Evolutionary conservation across 2,888 invertebrate species (phyloP).

Genomic region (Calephelis perditalis): DNA sequence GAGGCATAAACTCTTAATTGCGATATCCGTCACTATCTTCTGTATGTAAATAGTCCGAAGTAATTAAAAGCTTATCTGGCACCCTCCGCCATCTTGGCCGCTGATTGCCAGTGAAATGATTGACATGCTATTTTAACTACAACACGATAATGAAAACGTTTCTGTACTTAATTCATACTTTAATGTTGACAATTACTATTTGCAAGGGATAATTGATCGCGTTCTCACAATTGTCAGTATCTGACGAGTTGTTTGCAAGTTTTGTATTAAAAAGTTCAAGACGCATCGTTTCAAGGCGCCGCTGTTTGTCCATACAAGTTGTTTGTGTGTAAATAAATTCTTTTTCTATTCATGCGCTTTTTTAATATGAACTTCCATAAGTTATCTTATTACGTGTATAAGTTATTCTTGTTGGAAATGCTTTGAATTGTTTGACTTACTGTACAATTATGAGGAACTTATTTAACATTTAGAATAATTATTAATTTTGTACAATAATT

Average conservation of each 20-base stretch:
- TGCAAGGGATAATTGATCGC: slow-evolving; percentile 72
- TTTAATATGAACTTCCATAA: slow-evolving; percentile 43
- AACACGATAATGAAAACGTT: slow-evolving; percentile 71
- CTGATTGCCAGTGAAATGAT: slow-evolving; percentile 73
- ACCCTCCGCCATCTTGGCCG: slow-evolving; percentile 48
- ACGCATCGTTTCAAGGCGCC: slow-evolving; percentile 47
- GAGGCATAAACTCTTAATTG: slow-evolving; percentile 70
- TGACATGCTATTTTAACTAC: slow-evolving; percentile 70
- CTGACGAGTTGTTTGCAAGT: slow-evolving; percentile 65
- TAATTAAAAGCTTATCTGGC: slow-evolving; percentile 75
- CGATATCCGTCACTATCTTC: slow-evolving; percentile 68
- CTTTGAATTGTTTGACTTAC: slow-evolving; percentile 25
- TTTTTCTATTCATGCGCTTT: slow-evolving; percentile 43
- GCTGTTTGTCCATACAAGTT: slow-evolving; percentile 43
- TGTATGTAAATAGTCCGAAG: slow-evolving; percentile 73
- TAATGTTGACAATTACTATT: slow-evolving; percentile 73
- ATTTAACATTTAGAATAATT: background rate
- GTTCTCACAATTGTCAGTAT: slow-evolving; percentile 75
- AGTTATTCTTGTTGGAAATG: slow-evolving; percentile 45
- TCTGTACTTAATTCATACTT: slow-evolving; percentile 58
- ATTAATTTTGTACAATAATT: too few relatives aligned
- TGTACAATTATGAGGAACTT: background rate
- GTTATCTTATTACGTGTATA: slow-evolving; percentile 65
- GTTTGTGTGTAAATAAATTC: slow-evolving; percentile 43
- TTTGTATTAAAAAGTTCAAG: slow-evolving; percentile 51